Conservation (phyloP, 2,113 vertebrate genomes). For the Sigmodon hispidus region DNA sequence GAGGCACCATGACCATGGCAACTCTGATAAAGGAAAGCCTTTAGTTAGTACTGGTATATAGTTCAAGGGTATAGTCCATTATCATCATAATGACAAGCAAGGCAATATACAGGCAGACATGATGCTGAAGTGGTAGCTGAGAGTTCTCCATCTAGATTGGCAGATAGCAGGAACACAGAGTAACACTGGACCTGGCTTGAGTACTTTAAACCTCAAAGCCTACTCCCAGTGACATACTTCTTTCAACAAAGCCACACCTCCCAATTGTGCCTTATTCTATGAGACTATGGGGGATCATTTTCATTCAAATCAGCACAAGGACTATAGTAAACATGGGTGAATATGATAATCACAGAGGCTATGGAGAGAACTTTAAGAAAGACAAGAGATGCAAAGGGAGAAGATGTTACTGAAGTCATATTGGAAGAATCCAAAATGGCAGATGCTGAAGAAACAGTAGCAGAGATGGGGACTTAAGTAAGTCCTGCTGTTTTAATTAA, state of each 20-base stretch:
- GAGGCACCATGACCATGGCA: not conserved
- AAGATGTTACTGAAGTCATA: not conserved
- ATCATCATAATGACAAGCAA: not conserved
- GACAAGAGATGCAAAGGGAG: not conserved
- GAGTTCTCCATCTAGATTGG: not conserved
- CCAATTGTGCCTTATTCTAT: too few relatives aligned
- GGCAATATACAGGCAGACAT: not conserved
- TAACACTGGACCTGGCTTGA: not conserved
- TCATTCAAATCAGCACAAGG: not conserved
- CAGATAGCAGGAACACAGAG: not conserved
- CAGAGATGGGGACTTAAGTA: not conserved
- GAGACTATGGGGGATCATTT: too few relatives aligned
- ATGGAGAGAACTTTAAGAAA: not conserved
- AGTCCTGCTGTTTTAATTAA: too few relatives aligned
- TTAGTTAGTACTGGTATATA: not conserved
- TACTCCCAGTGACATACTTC: too few relatives aligned
- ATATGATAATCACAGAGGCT: not conserved
- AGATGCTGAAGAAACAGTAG: not conserved
- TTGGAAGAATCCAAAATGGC: accelerated
- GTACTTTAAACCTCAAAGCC: too few relatives aligned
- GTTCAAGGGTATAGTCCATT: not conserved
- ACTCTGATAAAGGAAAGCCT: not conserved
- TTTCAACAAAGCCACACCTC: too few relatives aligned
- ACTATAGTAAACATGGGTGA: accelerated
- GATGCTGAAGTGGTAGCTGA: not conserved